Evolutionary conservation across 2,888 invertebrate genomes (phyloP).

Genomic region (Caradrina kadenii): DNA sequence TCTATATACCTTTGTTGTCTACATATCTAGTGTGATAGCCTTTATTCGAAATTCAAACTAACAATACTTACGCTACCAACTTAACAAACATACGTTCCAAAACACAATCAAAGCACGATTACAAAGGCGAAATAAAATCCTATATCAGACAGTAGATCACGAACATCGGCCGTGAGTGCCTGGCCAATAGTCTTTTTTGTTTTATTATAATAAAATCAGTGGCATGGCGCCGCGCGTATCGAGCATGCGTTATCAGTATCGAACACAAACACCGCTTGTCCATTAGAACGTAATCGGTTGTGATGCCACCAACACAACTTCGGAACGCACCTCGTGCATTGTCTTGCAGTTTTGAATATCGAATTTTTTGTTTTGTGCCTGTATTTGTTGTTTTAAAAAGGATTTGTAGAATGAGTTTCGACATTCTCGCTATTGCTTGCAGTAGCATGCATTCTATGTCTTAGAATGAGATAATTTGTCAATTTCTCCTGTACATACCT

Average conservation of each 20-base stretch:
- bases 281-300: constrained; percentile 91
- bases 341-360: constrained; percentile 81
- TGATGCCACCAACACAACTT: constrained; percentile 88
- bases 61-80: constrained; percentile 48
- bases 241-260: constrained; percentile 84
- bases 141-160: constrained; percentile 80
- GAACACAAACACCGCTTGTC: constrained; percentile 90
- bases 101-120: constrained; percentile 54
- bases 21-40: constrained; percentile 21
- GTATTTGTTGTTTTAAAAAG: constrained; percentile 44
- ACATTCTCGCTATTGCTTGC: constrained; percentile 21
- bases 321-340: constrained; percentile 76
- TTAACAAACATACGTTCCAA: constrained; percentile 36
- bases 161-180: constrained; percentile 70
- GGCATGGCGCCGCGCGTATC: constrained; percentile 90
- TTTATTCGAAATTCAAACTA: constrained; percentile 26
- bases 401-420: constrained; percentile 36
- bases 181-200: constrained; percentile 73
- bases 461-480: constrained; percentile 10
- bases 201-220: constrained; percentile 82
- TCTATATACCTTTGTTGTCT: not conserved
- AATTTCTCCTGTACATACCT: constrained; percentile 10
- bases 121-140: constrained; percentile 65
- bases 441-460: constrained; percentile 20
- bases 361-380: constrained; percentile 72